phyloP scores from a whole-genome alignment of 2,797 vertebrate species.

The Vireo griseus region DNA sequence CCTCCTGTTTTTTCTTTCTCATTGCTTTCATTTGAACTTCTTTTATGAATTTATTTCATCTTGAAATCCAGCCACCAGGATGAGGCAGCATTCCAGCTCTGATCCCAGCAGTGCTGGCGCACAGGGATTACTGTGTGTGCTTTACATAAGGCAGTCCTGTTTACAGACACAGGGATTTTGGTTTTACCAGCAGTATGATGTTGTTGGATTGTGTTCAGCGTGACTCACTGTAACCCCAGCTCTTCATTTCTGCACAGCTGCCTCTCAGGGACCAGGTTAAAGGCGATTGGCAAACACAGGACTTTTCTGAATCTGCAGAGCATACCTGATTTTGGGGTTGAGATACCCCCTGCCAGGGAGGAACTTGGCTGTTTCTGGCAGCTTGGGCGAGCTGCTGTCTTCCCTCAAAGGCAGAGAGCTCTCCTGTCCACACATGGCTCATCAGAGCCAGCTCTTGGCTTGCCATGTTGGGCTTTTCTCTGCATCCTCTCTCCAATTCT shows the following conservation, averaged over 20 bases:
- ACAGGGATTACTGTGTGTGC: background rate
- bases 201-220: background rate
- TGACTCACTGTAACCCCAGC: slow-evolving; percentile 28
- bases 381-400: background rate
- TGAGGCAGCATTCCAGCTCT: background rate
- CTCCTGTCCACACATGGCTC: accelerated
- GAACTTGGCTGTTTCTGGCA: background rate
- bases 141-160: slow-evolving; percentile 21
- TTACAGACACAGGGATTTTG: background rate
- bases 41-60: background rate
- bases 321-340: background rate
- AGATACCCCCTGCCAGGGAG: background rate
- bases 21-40: background rate
- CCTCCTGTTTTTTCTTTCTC: background rate
- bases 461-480: background rate
- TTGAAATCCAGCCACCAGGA: background rate
- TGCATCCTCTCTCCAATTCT: background rate
- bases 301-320: background rate
- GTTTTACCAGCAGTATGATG: background rate
- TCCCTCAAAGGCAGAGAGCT: background rate
- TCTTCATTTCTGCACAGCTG: slow-evolving; percentile 1
- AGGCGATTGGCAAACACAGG: background rate
- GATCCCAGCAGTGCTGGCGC: background rate
- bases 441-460: background rate
- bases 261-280: background rate